Evolutionary conservation across 2,888 invertebrate species (phyloP).

Genomic region (Globia sparganii): DNA sequence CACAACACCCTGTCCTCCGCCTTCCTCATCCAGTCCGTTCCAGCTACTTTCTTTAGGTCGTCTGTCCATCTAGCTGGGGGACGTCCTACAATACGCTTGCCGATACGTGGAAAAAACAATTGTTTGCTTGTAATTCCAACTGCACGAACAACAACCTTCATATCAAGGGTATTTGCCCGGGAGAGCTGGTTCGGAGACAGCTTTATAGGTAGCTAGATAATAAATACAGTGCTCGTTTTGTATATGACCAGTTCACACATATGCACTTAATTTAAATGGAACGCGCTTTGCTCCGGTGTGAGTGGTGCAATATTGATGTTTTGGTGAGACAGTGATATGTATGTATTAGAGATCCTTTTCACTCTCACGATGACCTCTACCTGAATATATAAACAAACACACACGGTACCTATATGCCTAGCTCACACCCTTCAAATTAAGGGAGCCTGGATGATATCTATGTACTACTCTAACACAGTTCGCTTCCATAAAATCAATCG

Average conservation of each 20-base stretch:
- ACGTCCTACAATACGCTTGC: no score
- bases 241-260: constrained; percentile 2
- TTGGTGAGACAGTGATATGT: constrained; percentile 3
- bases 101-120: neutral
- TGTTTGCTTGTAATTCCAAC: neutral
- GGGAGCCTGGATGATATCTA: neutral
- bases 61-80: no score
- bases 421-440: neutral
- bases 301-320: constrained; percentile 29
- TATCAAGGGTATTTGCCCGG: neutral
- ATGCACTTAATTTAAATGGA: neutral
- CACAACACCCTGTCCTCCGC: no score
- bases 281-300: constrained; percentile 13
- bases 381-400: neutral
- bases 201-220: neutral
- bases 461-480: neutral
- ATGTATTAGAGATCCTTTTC: constrained; percentile 5
- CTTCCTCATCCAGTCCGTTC: no score
- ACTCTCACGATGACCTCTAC: neutral
- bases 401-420: neutral
- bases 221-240: neutral
- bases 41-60: no score
- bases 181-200: neutral
- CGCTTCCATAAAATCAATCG: neutral
- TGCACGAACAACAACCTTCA: neutral